Conservation (phyloP, 2,113 vertebrate species). For the Nothoprocta perdicaria region DNA sequence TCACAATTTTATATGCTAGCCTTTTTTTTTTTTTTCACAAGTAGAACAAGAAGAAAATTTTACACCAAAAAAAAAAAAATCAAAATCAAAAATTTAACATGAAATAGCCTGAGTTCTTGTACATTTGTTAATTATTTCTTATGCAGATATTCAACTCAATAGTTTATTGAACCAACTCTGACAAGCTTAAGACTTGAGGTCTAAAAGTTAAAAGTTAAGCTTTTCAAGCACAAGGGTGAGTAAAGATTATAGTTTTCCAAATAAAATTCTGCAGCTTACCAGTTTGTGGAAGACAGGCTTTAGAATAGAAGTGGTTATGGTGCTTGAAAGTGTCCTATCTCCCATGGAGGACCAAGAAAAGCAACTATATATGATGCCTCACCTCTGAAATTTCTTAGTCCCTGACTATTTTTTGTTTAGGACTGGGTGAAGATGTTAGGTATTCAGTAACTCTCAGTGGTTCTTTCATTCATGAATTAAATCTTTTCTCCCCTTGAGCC, state of each 20-base stretch:
- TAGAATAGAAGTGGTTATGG: neutral
- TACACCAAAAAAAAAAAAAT: neutral
- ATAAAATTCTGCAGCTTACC: neutral
- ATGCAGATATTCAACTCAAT: neutral
- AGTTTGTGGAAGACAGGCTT: neutral
- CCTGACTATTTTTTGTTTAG: neutral
- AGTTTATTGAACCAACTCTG: neutral
- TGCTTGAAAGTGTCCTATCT: neutral
- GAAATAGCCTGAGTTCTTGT: neutral
- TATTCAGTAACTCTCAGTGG: conserved; percentile 1
- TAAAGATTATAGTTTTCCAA: neutral
- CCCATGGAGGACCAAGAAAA: neutral
- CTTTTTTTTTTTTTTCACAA: neutral
- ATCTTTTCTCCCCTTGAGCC: neutral
- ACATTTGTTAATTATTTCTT: neutral
- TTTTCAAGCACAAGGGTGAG: neutral
- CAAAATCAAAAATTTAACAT: neutral
- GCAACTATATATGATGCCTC: neutral
- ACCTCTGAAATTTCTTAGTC: neutral
- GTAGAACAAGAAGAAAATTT: neutral
- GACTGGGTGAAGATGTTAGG: neutral
- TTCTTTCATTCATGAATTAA: neutral
- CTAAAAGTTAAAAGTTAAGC: neutral
- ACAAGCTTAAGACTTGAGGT: neutral
- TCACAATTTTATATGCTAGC: neutral